Evolutionary conservation across 2,113 vertebrate species (phyloP), one percentile per base, ranked within the genome.

Genomic region (Brachyhypopomus gauderio): DNA sequence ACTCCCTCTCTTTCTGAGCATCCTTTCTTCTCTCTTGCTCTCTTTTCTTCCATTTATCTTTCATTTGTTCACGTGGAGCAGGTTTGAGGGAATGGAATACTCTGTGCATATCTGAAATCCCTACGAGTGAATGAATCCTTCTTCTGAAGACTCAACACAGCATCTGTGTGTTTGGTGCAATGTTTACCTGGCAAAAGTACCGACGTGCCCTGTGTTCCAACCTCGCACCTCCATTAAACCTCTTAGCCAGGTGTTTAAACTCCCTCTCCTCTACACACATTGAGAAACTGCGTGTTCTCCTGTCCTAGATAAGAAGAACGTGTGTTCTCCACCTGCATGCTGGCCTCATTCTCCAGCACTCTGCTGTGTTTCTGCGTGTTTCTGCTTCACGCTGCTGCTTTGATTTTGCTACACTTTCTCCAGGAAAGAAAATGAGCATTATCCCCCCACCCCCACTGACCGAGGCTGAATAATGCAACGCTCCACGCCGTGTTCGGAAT

Each of bases 251-350:
- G 22, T 67, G 27, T 30, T 67, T 16, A 19, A 67, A 67, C 23
- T 69, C 64, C 64, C 34, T 38, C 59, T 36, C 25, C 38, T 77
- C 60, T 4, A 17, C 20, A 38, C 36, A 64, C 56, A 60, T 12
- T 58, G 0, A 19, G 22, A 19, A 30, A 23, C 75, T 48, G 59
- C 55, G 56, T 41, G 30, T 27, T 22, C 38, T 81, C 79, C 19
- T 34, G 17, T 81, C 79, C 19, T 34, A 22, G 70, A 79, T 74
- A 81, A 22, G 30, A 27, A 79, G 20, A 70, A 27, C 34, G 36
- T n/a, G 5, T 72, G 11, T 72, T 12, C 30, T 30, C 20, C 25
- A n/a, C 72, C 41, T 64, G 41, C 27, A 52, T 80, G 20, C 56
- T 64, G 3, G 5, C 14, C 1, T 38, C 73, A 20, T 73, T 11